Evolutionary conservation across 2,797 vertebrate species (phyloP).

Genomic region (Taeniopygia guttata): DNA sequence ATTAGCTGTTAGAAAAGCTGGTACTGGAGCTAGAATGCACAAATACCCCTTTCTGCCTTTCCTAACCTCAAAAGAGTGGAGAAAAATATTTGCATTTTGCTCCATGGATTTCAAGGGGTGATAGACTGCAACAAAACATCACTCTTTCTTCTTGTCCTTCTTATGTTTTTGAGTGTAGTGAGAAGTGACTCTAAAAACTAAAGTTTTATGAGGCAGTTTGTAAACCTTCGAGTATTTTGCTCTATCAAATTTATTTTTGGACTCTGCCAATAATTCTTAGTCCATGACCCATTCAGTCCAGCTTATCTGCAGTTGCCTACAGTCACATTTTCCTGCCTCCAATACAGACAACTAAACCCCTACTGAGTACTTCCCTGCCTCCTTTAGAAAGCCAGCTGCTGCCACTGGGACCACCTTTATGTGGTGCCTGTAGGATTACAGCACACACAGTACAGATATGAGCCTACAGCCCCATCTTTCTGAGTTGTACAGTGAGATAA

Average conservation of each 20-base stretch:
- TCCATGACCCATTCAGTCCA: neutral
- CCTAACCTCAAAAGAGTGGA: neutral
- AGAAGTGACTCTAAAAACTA: neutral
- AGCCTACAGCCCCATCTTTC: neutral
- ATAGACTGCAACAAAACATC: neutral
- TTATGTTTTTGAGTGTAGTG: neutral
- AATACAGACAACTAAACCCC: neutral
- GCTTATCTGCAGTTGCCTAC: neutral
- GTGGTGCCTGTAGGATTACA: neutral
- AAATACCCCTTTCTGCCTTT: neutral
- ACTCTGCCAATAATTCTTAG: neutral
- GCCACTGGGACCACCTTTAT: neutral
- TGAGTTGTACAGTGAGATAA: neutral
- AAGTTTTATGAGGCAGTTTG: neutral
- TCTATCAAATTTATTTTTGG: neutral
- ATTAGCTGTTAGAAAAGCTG: neutral
- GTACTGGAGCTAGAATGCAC: neutral
- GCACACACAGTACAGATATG: neutral
- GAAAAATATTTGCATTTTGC: neutral
- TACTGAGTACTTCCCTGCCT: neutral
- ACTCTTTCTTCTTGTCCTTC: neutral
- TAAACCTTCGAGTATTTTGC: neutral
- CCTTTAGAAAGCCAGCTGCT: neutral
- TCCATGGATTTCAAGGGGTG: neutral
- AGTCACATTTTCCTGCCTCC: neutral